Evolutionary conservation across 2,888 invertebrate genomes (phyloP).

Genomic region (Caenorhabditis uteleia): DNA sequence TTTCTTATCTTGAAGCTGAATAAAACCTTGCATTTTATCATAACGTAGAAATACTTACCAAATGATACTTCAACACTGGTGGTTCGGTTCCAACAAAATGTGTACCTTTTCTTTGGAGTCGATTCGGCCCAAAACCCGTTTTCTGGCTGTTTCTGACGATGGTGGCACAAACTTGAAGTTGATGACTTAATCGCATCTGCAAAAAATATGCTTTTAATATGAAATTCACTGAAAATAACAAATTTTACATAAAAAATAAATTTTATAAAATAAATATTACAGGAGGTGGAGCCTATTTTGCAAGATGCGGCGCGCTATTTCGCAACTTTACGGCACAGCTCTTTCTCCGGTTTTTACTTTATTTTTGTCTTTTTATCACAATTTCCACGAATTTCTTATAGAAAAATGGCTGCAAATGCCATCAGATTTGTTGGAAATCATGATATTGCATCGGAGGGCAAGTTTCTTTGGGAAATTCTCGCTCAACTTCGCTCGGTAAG

Average conservation of each 20-base stretch:
- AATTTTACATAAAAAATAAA: background rate
- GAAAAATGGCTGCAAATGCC: conserved; percentile 35
- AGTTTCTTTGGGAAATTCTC: conserved; percentile 67
- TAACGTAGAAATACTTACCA: conserved; percentile 36
- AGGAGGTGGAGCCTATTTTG: background rate
- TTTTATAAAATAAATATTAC: background rate
- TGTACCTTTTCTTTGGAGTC: conserved; percentile 59
- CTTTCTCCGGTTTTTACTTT: background rate
- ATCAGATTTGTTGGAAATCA: conserved; percentile 65
- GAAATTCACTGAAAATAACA: background rate
- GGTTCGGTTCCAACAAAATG: conserved; percentile 69
- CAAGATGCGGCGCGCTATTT: background rate
- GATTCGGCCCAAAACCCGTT: conserved; percentile 65
- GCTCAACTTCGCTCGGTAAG: conserved; percentile 57
- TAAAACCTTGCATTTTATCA: background rate
- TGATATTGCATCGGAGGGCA: conserved; percentile 66
- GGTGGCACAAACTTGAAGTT: conserved; percentile 9
- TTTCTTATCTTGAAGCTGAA: conserved; percentile 66
- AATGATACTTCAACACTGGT: conserved; percentile 63
- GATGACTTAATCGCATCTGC: conserved; percentile 19
- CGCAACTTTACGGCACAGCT: background rate
- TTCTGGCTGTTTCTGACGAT: conserved; percentile 45
- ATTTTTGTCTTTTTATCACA: conserved; percentile 1
- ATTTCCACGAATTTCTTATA: background rate
- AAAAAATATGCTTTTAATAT: background rate